Percentiles rank a stretch among this genome's conserved stretches.
Conservation (phyloP, 2,113 vertebrate species). For the Sphaerodactylus townsendi region DNA sequence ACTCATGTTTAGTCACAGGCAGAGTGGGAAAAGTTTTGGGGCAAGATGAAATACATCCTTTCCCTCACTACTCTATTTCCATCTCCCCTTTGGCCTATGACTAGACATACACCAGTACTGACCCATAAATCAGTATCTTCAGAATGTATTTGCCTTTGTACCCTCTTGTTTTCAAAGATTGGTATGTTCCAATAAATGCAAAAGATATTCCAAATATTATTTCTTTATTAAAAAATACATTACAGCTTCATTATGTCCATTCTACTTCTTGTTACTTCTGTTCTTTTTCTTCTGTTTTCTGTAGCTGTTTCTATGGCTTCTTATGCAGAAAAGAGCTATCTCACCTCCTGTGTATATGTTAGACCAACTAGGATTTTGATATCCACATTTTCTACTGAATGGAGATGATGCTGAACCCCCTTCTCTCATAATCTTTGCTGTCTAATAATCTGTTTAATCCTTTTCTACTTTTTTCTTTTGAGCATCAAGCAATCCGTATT, state of each 20-base stretch:
- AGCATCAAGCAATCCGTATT: conserved; percentile 45
- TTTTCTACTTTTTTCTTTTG: conserved; percentile 33
- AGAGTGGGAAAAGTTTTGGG: neutral
- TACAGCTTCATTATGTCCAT: neutral
- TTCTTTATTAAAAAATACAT: neutral
- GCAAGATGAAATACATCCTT: neutral
- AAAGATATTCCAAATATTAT: neutral
- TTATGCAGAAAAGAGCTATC: conserved; percentile 12
- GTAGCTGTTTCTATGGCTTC: neutral
- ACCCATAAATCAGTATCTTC: neutral
- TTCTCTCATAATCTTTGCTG: neutral
- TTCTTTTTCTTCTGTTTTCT: neutral
- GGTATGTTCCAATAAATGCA: neutral
- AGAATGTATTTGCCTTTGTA: neutral
- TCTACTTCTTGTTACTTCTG: neutral
- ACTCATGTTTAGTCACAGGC: neutral
- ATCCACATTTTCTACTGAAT: neutral
- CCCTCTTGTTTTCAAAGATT: neutral
- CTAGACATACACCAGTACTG: neutral
- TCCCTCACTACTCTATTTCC: too few relatives aligned
- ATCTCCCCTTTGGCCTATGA: neutral
- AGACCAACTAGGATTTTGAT: conserved; percentile 38
- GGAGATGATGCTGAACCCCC: neutral
- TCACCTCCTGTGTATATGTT: conserved; percentile 23
- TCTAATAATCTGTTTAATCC: conserved; percentile 3